These are phyloP conservation scores for Triplophysa tibetana DNA, from an alignment of 2,113 vertebrate genomes.

Conservation along the genomic window DNA sequence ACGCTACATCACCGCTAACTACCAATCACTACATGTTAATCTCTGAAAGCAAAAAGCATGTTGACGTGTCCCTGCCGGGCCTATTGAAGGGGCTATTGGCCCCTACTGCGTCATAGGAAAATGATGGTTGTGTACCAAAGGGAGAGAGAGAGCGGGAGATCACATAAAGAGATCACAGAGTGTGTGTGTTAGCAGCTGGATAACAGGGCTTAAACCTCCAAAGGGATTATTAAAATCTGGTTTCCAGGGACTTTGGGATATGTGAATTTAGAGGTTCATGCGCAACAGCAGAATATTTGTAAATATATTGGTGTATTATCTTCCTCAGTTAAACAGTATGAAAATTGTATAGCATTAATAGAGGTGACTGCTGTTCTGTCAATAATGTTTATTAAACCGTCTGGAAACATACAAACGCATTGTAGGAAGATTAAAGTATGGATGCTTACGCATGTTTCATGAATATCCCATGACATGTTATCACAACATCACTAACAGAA, in stretches of 20 bases:
- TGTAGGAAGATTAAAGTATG: not conserved
- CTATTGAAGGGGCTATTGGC: constrained; percentile 21
- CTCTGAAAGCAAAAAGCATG: constrained; percentile 30
- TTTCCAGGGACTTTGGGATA: constrained; percentile 24
- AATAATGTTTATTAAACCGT: constrained; percentile 26
- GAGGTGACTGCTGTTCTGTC: constrained; percentile 9
- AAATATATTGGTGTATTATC: not conserved
- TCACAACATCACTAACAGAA: constrained; percentile 7
- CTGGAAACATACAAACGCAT: constrained; percentile 1
- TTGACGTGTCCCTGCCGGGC: constrained; percentile 31
- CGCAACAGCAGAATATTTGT: not conserved
- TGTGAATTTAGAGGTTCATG: not conserved
- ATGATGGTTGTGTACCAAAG: constrained; percentile 4
- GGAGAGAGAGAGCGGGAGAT: constrained; percentile 14
- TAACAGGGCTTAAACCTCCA: constrained; percentile 35
- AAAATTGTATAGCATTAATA: not conserved
- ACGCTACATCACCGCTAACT: not conserved
- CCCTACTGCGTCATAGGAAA: constrained; percentile 24
- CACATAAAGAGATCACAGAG: constrained; percentile 28
- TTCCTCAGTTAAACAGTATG: too few species aligned
- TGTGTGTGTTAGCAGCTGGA: constrained; percentile 26
- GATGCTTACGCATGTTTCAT: not conserved
- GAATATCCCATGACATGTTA: not conserved
- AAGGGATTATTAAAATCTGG: constrained; percentile 36
- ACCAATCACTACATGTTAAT: constrained; percentile 11